Base-by-base conservation (phyloP, 2,113 vertebrate genomes). In the Calidris pugnax region DNA sequence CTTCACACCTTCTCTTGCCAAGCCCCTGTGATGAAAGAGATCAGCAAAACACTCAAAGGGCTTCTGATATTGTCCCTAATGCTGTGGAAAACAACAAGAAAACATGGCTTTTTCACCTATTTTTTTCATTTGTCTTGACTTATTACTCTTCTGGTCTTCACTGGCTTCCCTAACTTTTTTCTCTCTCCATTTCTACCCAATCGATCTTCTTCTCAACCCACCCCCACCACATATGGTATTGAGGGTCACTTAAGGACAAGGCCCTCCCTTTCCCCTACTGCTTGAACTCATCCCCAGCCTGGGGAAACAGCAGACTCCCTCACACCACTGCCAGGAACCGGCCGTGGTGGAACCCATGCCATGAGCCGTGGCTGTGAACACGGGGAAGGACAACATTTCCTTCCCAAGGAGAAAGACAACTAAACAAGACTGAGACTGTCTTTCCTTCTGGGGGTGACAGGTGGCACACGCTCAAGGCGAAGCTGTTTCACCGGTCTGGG, bases 351-450 rank as follows among this genome's bases (percentile, higher is more conserved):
- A 5, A 23, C 30, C 41, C 22, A 4, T 7, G 22, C n/a, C 64
- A 37, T 4, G 9, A 59, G 45, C 71, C 3, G 1, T 5, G 43
- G 24, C 76, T 60, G 39, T 22, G 43, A 83, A 43, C 48, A 14
- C 0, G 0, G 14, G 12, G 17, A 68, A 13, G 27, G 39, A 60
- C 14, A 67, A 20, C 14, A 14, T 22, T 72, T 63, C 37, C n/a
- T 79, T 77, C 27, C 48, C 1, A 3, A 90, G 62, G 41, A 75
- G 67, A 79, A 90, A 63, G 43, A 32, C 4, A 1, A n/a, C 47
- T 0, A 0, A 43, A 39, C 33, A 47, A 73, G 32, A 28, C 45
- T 33, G 27, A 47, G 24, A 9, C 28, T 66, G 50, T 17, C 26
- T 89, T 85, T 41, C 19, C 10, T 86, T 76, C 43, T 26, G 14